Percentiles rank a stretch among this genome's conserved stretches.
Conservation (phyloP, 2,888 invertebrate genomes). For the Auanema freiburgensis region DNA sequence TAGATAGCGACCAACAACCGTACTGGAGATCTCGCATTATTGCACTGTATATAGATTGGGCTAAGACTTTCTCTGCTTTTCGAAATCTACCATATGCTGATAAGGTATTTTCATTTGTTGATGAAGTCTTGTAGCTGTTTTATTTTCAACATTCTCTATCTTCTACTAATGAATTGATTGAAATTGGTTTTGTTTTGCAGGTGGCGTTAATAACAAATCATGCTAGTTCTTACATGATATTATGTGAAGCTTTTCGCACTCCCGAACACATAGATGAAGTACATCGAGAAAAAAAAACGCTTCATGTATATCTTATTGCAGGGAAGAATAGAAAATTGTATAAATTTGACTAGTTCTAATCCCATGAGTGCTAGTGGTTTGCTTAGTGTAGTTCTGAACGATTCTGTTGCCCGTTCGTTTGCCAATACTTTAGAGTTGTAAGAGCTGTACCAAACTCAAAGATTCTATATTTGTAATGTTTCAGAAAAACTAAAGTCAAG, state of each 20-base stretch:
- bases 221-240: conserved; percentile 62
- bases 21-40: conserved; percentile 62
- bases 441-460: neutral
- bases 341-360: conserved; percentile 4
- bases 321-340: conserved; percentile 13
- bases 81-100: conserved; percentile 60
- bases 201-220: conserved; percentile 62
- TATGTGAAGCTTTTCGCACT: conserved; percentile 63
- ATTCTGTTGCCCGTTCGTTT: conserved; percentile 15
- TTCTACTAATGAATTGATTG: neutral
- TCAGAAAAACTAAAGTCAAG: conserved; percentile 35
- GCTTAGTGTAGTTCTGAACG: conserved; percentile 17
- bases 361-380: conserved; percentile 12
- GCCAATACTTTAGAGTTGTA: conserved; percentile 15
- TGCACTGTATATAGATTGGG: conserved; percentile 62
- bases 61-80: conserved; percentile 60
- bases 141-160: neutral
- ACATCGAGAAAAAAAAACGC: neutral
- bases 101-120: conserved; percentile 36
- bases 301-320: neutral
- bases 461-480: conserved; percentile 6
- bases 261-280: conserved; percentile 51
- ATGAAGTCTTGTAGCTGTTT: neutral
- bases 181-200: conserved; percentile 26
- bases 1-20: conserved; percentile 55